A percentile compares a stretch with the other conserved stretches of the same genome.
phyloP scores from a whole-genome alignment of 2,113 vertebrate genomes.

The Burhinus bistriatus region DNA sequence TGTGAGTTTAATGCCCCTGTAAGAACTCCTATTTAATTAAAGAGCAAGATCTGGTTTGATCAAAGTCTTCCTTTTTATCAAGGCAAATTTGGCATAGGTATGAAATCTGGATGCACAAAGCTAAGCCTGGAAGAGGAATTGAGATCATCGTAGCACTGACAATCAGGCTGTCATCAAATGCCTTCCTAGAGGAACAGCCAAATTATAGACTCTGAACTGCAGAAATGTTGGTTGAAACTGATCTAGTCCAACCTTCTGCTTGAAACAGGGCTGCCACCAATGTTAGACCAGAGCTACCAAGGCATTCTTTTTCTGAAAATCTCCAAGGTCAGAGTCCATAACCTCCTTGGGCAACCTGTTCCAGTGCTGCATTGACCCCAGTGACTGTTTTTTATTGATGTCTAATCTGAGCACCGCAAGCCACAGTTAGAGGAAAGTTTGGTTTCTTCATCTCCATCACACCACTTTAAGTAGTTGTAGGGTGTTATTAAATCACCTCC shows the following conservation, averaged over 20 bases:
- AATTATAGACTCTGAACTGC: background rate
- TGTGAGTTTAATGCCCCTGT: background rate
- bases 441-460: background rate
- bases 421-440: background rate
- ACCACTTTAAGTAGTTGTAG: background rate
- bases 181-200: background rate
- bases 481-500: background rate
- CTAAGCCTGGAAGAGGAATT: background rate
- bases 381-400: background rate
- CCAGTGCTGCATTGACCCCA: background rate
- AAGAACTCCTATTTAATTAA: background rate
- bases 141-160: background rate
- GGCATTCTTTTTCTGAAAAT: background rate
- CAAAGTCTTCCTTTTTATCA: background rate
- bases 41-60: background rate
- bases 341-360: background rate
- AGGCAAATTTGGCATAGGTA: background rate
- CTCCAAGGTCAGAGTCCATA: background rate
- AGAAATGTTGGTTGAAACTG: background rate
- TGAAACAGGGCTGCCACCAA: background rate
- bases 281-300: background rate
- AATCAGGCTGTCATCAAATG: background rate
- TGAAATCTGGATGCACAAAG: background rate
- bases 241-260: background rate
- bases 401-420: background rate